A percentile compares a stretch with the other conserved stretches of the same genome.
phyloP scores from a whole-genome alignment of 1,140 invertebrate species.

The Lepidostoma basale region DNA sequence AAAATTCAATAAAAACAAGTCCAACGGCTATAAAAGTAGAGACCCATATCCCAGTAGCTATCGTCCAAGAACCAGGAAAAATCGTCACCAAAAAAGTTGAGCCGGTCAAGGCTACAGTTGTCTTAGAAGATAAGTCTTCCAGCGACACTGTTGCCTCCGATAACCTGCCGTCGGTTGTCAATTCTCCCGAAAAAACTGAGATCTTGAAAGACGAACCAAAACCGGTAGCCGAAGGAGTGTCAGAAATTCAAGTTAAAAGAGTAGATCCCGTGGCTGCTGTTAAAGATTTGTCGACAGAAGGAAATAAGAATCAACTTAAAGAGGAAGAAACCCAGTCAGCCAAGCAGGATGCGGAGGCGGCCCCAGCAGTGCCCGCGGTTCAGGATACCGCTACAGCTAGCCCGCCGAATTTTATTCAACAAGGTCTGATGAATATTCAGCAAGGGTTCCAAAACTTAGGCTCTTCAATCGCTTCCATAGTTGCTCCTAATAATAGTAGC shows the following conservation, averaged over 20 bases:
- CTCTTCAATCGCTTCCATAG: conserved; percentile 17
- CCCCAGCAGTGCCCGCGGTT: not conserved
- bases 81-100: not conserved
- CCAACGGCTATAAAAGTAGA: not conserved
- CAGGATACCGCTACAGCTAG: not conserved
- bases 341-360: not conserved
- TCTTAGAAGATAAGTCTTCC: too few relatives aligned
- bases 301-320: not conserved
- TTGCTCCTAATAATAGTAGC: not conserved
- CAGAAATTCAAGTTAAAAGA: not conserved
- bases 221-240: not conserved
- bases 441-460: conserved; percentile 33
- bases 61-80: conserved; percentile 26
- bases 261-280: too few relatives aligned
- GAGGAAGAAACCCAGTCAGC: not conserved
- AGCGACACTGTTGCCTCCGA: too few relatives aligned
- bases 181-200: too few relatives aligned
- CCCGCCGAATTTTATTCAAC: conserved; percentile 16
- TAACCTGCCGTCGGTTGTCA: too few relatives aligned
- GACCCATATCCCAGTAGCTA: conserved; percentile 14
- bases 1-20: not conserved
- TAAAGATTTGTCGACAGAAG: not conserved
- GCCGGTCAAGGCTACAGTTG: not conserved
- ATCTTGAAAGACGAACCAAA: not conserved
- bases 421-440: conserved; percentile 20